phyloP scores from a whole-genome alignment of 2,888 invertebrate genomes.

The Acanthosepion esculentum region DNA sequence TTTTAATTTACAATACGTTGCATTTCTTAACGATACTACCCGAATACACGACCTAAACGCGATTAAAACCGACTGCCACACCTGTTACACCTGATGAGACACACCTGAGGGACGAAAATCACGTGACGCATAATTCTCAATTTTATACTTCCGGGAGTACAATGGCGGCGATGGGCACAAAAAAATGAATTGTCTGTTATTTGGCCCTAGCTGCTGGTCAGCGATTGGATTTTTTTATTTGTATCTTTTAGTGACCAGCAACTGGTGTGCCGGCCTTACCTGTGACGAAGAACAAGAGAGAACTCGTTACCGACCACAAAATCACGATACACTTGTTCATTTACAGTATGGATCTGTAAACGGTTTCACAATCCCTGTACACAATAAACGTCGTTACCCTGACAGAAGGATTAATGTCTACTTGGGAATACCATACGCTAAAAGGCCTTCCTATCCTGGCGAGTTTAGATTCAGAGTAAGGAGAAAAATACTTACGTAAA shows the following conservation, averaged over 20 bases:
- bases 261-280: not conserved
- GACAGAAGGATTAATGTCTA: constrained; percentile 71
- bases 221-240: not conserved
- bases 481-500: not conserved
- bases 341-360: constrained; percentile 59
- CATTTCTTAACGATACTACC: no score
- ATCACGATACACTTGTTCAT: not conserved
- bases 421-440: constrained; percentile 76
- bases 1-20: no score
- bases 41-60: no score
- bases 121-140: not conserved
- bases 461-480: constrained; percentile 61
- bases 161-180: not conserved
- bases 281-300: not conserved
- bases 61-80: not conserved
- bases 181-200: not conserved
- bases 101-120: not conserved
- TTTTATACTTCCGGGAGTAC: not conserved
- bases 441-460: constrained; percentile 77
- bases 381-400: constrained; percentile 58
- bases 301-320: not conserved
- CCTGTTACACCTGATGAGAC: not conserved
- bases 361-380: constrained; percentile 65
- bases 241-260: not conserved
- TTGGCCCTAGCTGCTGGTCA: not conserved